A percentile compares a stretch with the other conserved stretches of the same genome.
phyloP scores from a whole-genome alignment of 2,113 vertebrate species.

The Piliocolobus tephrosceles region DNA sequence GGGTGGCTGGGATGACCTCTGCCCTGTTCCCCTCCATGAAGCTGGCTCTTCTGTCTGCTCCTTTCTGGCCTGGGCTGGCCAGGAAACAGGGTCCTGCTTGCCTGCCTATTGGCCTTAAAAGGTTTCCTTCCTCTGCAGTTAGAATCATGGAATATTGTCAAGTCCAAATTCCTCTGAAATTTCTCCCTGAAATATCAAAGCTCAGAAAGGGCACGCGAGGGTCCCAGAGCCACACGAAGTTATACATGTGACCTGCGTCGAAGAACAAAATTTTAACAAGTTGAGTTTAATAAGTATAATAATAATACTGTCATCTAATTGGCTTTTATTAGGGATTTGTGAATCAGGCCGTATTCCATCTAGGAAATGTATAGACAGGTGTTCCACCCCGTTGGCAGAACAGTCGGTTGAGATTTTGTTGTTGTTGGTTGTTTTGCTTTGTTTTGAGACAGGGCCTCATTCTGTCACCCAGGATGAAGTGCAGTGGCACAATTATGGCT shows the following conservation, averaged over 20 bases:
- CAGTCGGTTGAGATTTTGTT: too few relatives aligned
- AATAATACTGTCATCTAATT: neutral
- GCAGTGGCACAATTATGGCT: too few relatives aligned
- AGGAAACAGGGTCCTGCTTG: neutral
- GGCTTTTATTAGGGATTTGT: neutral
- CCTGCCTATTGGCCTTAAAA: neutral
- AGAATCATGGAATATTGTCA: neutral
- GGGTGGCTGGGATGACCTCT: neutral
- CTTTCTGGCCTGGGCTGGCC: neutral
- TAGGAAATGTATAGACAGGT: neutral
- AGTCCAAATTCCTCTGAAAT: neutral
- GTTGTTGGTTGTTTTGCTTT: too few relatives aligned
- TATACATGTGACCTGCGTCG: too few relatives aligned
- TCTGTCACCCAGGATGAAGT: too few relatives aligned
- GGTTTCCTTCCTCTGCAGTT: neutral
- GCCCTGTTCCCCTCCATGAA: neutral
- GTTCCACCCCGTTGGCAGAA: neutral
- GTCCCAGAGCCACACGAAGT: neutral
- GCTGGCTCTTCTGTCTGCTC: neutral
- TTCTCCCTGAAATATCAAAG: neutral
- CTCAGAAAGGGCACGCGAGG: neutral
- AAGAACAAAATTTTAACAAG: neutral
- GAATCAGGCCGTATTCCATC: neutral
- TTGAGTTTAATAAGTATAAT: neutral
- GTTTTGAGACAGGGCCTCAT: too few relatives aligned